These are phyloP conservation scores for Apogon hyalosoma DNA, from an alignment of 2,797 vertebrate species.

Conservation along the genomic window DNA sequence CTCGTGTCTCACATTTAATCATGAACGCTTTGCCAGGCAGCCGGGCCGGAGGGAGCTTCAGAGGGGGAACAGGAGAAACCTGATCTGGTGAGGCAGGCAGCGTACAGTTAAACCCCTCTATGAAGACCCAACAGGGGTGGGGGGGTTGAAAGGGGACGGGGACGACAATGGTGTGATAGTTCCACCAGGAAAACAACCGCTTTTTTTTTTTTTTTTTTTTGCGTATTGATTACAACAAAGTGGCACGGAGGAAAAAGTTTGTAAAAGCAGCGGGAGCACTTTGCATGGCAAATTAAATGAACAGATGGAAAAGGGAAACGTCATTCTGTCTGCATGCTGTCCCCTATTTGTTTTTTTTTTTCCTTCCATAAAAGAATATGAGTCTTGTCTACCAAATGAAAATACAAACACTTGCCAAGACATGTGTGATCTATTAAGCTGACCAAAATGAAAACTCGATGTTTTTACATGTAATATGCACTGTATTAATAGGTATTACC, in stretches of 20 bases:
- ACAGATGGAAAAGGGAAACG: slow-evolving; percentile 63
- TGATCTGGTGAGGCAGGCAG: slow-evolving; percentile 67
- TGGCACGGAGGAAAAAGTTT: slow-evolving; percentile 36
- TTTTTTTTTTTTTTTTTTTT: slow-evolving; percentile 40
- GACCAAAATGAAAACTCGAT: slow-evolving; percentile 61
- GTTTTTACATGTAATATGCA: no score
- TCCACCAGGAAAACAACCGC: slow-evolving; percentile 29
- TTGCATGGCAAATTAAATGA: slow-evolving; percentile 60
- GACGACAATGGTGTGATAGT: slow-evolving; percentile 34
- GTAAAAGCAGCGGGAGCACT: slow-evolving; percentile 25
- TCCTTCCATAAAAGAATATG: slow-evolving; percentile 9
- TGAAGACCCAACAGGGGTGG: slow-evolving; percentile 53
- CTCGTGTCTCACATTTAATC: slow-evolving; percentile 85
- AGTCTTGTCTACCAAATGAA: slow-evolving; percentile 62
- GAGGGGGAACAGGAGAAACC: slow-evolving; percentile 66
- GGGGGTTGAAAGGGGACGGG: no score
- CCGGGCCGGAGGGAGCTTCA: slow-evolving; percentile 69
- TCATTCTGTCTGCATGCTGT: slow-evolving; percentile 42
- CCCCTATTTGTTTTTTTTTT: slow-evolving; percentile 21
- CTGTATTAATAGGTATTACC: no score
- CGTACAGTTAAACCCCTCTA: slow-evolving; percentile 66
- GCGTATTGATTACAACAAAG: slow-evolving; percentile 19
- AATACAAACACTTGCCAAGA: slow-evolving; percentile 66
- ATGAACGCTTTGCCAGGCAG: slow-evolving; percentile 82
- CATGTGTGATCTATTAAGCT: slow-evolving; percentile 70